phyloP scores from a whole-genome alignment of 2,888 invertebrate genomes.

The Lingula anatina region DNA sequence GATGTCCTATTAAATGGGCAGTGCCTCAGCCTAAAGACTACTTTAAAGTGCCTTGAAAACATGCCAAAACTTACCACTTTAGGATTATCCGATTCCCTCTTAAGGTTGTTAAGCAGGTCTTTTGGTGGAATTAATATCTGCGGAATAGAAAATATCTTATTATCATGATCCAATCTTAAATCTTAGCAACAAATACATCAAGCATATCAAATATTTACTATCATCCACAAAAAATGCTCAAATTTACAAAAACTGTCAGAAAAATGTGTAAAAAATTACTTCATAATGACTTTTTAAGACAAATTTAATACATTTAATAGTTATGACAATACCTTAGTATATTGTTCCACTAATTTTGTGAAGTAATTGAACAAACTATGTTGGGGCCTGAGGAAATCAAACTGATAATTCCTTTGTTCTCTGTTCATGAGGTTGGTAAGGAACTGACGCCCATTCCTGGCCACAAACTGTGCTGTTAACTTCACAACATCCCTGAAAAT shows the following conservation, averaged over 20 bases:
- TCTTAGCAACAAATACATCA: too few species aligned
- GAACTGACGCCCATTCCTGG: conserved; percentile 96
- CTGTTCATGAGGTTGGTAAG: conserved; percentile 97
- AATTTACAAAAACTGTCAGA: too few species aligned
- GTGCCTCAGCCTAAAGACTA: too few species aligned
- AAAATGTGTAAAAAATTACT: too few species aligned
- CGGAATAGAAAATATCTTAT: conserved; percentile 5
- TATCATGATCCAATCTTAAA: not conserved
- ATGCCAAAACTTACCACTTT: conserved; percentile 51
- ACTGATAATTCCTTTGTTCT: conserved; percentile 96
- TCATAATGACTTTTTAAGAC: too few species aligned
- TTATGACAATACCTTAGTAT: conserved; percentile 90
- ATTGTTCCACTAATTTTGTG: conserved; percentile 94
- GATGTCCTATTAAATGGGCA: too few species aligned
- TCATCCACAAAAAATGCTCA: too few species aligned
- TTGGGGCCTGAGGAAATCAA: conserved; percentile 96
- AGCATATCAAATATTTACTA: too few species aligned
- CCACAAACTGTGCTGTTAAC: conserved; percentile 97
- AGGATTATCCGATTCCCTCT: conserved; percentile 67
- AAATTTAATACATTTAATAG: too few species aligned
- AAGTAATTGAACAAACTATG: conserved; percentile 98
- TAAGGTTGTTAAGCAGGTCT: conserved; percentile 72
- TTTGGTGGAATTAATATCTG: conserved; percentile 86
- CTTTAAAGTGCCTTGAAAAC: too few species aligned
- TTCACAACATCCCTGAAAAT: conserved; percentile 84